phyloP scores from a whole-genome alignment of 2,113 vertebrate species.

The Carassius carassius region DNA sequence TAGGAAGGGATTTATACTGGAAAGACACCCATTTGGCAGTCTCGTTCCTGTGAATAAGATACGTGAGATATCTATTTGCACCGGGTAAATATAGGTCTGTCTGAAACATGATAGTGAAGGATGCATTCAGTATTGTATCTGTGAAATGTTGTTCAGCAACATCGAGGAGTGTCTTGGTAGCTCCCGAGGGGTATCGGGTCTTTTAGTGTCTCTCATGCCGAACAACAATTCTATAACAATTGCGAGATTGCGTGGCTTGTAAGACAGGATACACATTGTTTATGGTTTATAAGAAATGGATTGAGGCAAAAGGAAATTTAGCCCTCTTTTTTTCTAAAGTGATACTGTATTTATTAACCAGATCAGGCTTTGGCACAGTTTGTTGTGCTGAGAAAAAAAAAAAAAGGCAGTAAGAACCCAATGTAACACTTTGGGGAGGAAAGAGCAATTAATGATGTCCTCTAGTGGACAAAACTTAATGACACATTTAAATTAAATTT shows the following conservation, averaged over 20 bases:
- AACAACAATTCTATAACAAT: constrained; percentile 42
- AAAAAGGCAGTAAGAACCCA: not conserved
- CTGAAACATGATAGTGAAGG: constrained; percentile 54
- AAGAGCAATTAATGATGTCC: constrained; percentile 53
- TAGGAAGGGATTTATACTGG: constrained; percentile 37
- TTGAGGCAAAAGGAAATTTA: constrained; percentile 42
- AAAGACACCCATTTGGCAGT: constrained; percentile 41
- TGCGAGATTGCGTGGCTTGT: constrained; percentile 26
- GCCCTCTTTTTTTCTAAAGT: constrained; percentile 17
- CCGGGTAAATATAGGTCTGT: constrained; percentile 51
- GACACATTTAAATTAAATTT: not conserved
- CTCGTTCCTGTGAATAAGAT: constrained; percentile 50
- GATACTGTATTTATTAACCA: constrained; percentile 6
- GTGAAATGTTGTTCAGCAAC: constrained; percentile 49
- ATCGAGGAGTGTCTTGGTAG: constrained; percentile 45
- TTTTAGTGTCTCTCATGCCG: constrained; percentile 41
- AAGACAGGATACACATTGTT: constrained; percentile 27
- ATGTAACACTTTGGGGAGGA: not conserved
- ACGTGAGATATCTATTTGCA: constrained; percentile 32
- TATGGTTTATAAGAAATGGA: constrained; percentile 37
- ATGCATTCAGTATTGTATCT: constrained; percentile 45
- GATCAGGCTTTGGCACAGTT: not conserved
- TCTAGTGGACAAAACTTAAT: constrained; percentile 57
- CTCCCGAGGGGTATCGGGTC: constrained; percentile 38
- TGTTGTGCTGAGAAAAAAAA: not conserved